Base-by-base conservation (phyloP, 1,140 invertebrate genomes). In the Ips typographus region DNA sequence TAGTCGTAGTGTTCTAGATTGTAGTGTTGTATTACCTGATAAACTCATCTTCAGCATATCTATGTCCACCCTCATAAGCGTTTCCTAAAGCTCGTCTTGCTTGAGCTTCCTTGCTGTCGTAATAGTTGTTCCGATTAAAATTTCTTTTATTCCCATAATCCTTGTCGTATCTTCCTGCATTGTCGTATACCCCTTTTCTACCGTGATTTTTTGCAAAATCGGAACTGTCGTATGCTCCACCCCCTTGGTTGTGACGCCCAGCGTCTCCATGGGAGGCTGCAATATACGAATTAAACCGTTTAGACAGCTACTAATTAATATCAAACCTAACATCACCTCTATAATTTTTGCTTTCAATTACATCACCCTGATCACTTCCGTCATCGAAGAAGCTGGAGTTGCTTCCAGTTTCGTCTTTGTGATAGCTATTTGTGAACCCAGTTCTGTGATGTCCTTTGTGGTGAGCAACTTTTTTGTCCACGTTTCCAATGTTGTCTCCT, bases 371-470 rank as follows among this genome's bases (percentile, higher is more conserved):
- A 70, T 88, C 85, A 58, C 82, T 83, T 42, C 82, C 84, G 73
- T 88, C 86, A 70, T 88, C 87, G 70, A 86, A 89, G 75, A 82
- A 89, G 64, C 85, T 87, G 39, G 85, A 85, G 72, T 87, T 88
- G 67, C 86, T 86, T 0, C 85, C 87, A 1, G 84, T 86, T 74
- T 89, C 87, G 68, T 88, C 87, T 75, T 88, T 88, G 73, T 88
- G 86, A 73, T 88, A 88, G 7, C 83, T 84, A 73, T 88, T 88
- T 67, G 83, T 83, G 72, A 87, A 89, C 44, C 88, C 88, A 73
- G 84, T 83, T 61, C 85, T 85, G 65, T 87, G 87, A 72, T 88
- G 86, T 0, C 87, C 87, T 75, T 88, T 88, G 69, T 85, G 86
- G 68, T 87, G 84, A 1, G 81, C 83, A 53, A 81, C 80, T 71